These are phyloP conservation scores for Aphaenogaster rudis DNA, from an alignment of 1,140 invertebrate species.

Conservation along the genomic window DNA sequence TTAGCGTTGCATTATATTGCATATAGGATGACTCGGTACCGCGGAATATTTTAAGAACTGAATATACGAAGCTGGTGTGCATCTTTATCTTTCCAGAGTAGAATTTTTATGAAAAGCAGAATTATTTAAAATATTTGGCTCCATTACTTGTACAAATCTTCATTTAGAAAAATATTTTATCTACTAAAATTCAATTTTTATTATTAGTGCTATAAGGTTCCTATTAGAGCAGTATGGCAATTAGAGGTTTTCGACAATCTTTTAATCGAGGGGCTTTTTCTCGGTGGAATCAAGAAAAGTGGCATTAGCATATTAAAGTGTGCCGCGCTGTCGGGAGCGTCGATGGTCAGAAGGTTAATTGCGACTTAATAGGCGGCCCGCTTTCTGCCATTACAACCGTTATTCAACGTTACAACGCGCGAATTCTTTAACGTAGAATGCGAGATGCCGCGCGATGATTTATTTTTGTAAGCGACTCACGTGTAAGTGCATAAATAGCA, in stretches of 20 bases:
- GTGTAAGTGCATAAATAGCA: constrained; percentile 27
- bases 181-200: background rate
- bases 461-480: constrained; percentile 19
- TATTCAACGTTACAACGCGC: constrained; percentile 28
- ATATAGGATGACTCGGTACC: background rate
- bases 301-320: constrained; percentile 57
- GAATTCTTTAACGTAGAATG: constrained; percentile 35
- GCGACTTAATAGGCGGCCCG: constrained; percentile 46
- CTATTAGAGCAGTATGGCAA: background rate
- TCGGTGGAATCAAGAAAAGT: constrained; percentile 6
- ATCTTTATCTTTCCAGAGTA: background rate
- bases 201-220: background rate
- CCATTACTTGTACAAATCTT: background rate
- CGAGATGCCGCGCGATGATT: constrained; percentile 37
- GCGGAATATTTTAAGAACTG: background rate
- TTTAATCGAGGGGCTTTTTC: constrained; percentile 6
- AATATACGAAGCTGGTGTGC: background rate
- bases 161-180: background rate
- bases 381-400: constrained; percentile 32
- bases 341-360: constrained; percentile 43
- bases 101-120: background rate
- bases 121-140: constrained; percentile 19
- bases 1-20: constrained; percentile 4
- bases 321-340: constrained; percentile 9
- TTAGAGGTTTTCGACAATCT: background rate